A percentile compares a stretch with the other conserved stretches of the same genome.
phyloP scores from a whole-genome alignment of 2,888 invertebrate genomes.

The Polia nebulosa region DNA sequence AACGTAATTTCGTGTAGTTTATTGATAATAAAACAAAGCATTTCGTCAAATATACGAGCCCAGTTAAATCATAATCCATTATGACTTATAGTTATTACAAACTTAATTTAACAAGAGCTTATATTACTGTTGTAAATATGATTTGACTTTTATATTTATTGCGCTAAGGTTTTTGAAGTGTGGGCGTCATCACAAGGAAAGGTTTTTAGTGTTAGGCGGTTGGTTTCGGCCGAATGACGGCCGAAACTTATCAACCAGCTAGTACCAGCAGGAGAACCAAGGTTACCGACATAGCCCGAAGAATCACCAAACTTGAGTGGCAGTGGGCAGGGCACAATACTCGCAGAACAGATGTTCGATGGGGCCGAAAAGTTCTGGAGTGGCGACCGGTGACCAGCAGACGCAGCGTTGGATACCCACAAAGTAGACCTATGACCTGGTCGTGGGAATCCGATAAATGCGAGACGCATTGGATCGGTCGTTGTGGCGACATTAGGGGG shows the following conservation, averaged over 20 bases:
- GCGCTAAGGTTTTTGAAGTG: conserved; percentile 19
- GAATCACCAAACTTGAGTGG: too few relatives aligned
- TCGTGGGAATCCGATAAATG: too few relatives aligned
- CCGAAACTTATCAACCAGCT: background rate
- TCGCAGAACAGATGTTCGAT: too few relatives aligned
- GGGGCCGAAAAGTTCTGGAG: too few relatives aligned
- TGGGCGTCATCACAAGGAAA: conserved; percentile 28
- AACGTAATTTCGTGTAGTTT: conserved; percentile 36
- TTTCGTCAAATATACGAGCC: conserved; percentile 20
- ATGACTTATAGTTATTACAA: conserved; percentile 41
- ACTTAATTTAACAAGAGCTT: conserved; percentile 38
- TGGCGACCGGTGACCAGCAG: too few relatives aligned
- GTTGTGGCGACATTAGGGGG: too few relatives aligned
- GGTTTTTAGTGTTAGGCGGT: conserved; percentile 27
- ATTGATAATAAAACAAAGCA: conserved; percentile 40
- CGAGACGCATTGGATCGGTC: too few relatives aligned
- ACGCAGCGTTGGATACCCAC: too few relatives aligned
- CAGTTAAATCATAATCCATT: conserved; percentile 36
- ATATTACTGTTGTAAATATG: conserved; percentile 45
- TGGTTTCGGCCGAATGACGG: conserved; percentile 10
- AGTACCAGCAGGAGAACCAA: too few relatives aligned
- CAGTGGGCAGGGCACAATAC: too few relatives aligned
- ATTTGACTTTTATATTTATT: conserved; percentile 52
- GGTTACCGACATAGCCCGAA: too few relatives aligned
- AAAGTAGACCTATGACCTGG: too few relatives aligned